Evolutionary conservation across 2,888 invertebrate genomes (phyloP), one percentile per base, ranked within the genome.

Genomic region (Linnaemya tessellans): DNA sequence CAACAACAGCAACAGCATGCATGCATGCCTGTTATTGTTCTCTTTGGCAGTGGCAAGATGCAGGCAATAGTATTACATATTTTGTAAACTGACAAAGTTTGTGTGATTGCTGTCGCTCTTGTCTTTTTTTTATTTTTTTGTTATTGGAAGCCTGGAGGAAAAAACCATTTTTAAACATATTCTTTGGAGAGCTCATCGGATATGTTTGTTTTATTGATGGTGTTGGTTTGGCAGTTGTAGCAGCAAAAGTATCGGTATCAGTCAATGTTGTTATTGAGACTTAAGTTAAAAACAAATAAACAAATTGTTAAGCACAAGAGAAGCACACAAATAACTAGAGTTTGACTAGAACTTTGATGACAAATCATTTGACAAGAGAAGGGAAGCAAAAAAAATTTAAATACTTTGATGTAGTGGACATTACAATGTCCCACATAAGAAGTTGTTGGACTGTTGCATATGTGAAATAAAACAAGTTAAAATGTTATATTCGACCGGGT

Each of bases 301-400:
- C 41, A 74, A 68, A 68, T 51, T 68, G 46, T 58, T 22, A 58
- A 67, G 38, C 46, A 51, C 13, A 67, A 20, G 13, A 64, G 62
- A 18, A 54, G 43, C 15, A 64, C 38, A 60, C 49, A 67, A 84
- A 74, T 51, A 22, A 56, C 25, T 35, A 62, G 62, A 46, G 74
- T 77, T 86, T 82, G 20, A 81, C 64, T 79, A 68, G 78, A 79
- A 79, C 77, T 81, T 84, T 85, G 84, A 79, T 71, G 79, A 81
- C 80, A 77, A 84, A 84, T 74, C 73, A 74, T 73, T 74, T 65
- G 62, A 18, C 54, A 68, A 79, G 15, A 18, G 18, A 15, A 15
- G 30, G 3, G 18, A 35, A 25, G 30, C 7, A 64, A 43, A n/a
- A n/a, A n/a, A n/a, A n/a, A n/a, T n/a, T n/a, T n/a, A n/a, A n/a